Evolutionary conservation across 2,888 invertebrate species (phyloP).

Genomic region (Salpingus planirostris): DNA sequence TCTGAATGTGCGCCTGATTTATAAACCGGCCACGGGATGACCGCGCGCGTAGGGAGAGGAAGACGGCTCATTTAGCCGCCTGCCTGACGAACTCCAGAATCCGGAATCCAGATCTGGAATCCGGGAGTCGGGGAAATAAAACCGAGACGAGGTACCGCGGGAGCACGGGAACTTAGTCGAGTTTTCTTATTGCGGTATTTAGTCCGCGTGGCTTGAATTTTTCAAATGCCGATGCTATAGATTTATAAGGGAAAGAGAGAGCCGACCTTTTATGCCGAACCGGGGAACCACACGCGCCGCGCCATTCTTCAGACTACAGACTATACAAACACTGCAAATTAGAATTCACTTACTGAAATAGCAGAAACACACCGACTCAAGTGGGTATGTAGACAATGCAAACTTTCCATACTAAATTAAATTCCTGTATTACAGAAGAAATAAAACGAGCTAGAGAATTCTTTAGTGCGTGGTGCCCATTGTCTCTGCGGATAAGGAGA

Average conservation of each 20-base stretch:
- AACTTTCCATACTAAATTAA: constrained; percentile 8
- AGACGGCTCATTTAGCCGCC: constrained; percentile 30
- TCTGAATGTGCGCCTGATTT: constrained; percentile 37
- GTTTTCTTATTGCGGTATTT: constrained; percentile 30
- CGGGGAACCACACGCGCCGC: no score
- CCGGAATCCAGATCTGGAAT: no score
- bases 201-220: constrained; percentile 26
- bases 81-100: constrained; percentile 25
- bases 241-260: no score
- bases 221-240: constrained; percentile 16
- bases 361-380: constrained; percentile 4
- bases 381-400: constrained; percentile 6
- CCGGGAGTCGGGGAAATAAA: no score
- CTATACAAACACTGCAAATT: no score
- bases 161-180: no score
- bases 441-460: constrained; percentile 4
- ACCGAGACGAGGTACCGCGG: constrained; percentile 24
- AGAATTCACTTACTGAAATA: constrained; percentile 1
- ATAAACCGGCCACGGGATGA: constrained; percentile 35
- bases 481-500: constrained; percentile 7
- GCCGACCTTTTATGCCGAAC: no score
- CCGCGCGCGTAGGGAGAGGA: constrained; percentile 23
- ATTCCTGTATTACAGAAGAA: constrained; percentile 7
- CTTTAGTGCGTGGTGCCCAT: constrained; percentile 1
- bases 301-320: no score